These are phyloP conservation scores for Synodontis membranacea DNA, from an alignment of 2,113 vertebrate genomes.

Conservation along the genomic window DNA sequence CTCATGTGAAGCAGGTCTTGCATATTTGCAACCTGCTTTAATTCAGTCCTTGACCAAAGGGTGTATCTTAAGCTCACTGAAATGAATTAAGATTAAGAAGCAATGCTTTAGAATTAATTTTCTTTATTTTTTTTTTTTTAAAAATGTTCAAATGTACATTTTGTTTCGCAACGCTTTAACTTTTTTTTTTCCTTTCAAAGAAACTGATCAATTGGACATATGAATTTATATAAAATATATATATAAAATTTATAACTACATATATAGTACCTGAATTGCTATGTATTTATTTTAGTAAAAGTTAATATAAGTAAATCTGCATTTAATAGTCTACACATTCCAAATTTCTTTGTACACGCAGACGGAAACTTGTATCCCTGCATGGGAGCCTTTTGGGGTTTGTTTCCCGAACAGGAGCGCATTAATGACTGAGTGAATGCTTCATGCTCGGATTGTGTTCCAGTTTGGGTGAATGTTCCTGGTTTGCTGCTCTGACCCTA, in stretches of 20 bases:
- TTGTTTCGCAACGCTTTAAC: too few species aligned
- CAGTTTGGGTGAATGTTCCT: conserved; percentile 22
- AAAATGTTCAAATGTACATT: too few species aligned
- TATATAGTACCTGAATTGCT: too few species aligned
- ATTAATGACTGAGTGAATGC: conserved; percentile 25
- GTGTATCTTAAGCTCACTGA: neutral
- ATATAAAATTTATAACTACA: too few species aligned
- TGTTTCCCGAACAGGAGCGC: conserved; percentile 16
- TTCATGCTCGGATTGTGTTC: conserved; percentile 26
- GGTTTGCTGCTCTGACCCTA: conserved; percentile 28
- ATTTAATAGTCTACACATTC: neutral
- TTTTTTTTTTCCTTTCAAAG: too few species aligned
- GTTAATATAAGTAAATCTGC: too few species aligned
- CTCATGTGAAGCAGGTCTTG: neutral
- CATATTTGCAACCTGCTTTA: neutral
- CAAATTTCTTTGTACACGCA: neutral
- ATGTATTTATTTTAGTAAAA: neutral
- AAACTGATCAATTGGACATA: neutral
- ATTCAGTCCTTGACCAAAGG: neutral
- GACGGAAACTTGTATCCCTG: neutral
- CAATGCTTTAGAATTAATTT: neutral
- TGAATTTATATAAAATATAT: neutral
- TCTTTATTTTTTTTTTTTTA: too few species aligned
- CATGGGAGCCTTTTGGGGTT: neutral
- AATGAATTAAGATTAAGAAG: neutral